Evolutionary conservation across 1,140 invertebrate genomes (phyloP), one percentile per base, ranked within the genome.

Genomic region (Ruditapes philippinarum): DNA sequence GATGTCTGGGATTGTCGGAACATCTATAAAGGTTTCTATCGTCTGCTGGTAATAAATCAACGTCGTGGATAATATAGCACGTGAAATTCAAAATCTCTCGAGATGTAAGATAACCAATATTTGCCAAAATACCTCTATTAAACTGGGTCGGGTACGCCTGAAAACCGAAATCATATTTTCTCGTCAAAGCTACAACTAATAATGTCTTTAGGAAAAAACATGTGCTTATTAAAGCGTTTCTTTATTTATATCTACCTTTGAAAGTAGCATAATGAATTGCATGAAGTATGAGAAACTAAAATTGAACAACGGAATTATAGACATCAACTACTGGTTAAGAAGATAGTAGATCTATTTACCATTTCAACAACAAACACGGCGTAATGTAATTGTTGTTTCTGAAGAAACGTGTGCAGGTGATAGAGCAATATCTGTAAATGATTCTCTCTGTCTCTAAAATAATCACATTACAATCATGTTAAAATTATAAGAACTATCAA

Each of bases 21-120:
- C 98, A 99, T 51, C 70, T 70, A 96, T 99, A 99, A n/a, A 99
- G 95, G 96, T 99, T 99, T 88, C 97, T 96, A 93, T 98, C 98
- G 96, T 99, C 98, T 93, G 99, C 97, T 5, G 98, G 98, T 92
- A 99, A 96, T 74, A 99, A 96, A 96, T 99, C 98, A 40, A 99
- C 98, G 95, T 99, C 99, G 96, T 99, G 98, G 96, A 99, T 99
- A 89, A 99, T 97, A 95, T 98, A 99, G 96, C 98, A 99, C 92
- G 98, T 97, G 96, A 97, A 95, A 54, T 97, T 96, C 49, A 97
- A 97, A 65, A 97, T 95, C 94, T 98, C 98, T 88, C 97, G 95
- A 7, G 98, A 97, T 96, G 99, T 98, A 45, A 97, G 96, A 95
- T 97, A 99, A 7, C 98, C 99, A 38, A 99, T 97, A 96, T 99